Evolutionary conservation across 2,797 vertebrate genomes (phyloP).

Genomic region (Alcedo atthis): DNA sequence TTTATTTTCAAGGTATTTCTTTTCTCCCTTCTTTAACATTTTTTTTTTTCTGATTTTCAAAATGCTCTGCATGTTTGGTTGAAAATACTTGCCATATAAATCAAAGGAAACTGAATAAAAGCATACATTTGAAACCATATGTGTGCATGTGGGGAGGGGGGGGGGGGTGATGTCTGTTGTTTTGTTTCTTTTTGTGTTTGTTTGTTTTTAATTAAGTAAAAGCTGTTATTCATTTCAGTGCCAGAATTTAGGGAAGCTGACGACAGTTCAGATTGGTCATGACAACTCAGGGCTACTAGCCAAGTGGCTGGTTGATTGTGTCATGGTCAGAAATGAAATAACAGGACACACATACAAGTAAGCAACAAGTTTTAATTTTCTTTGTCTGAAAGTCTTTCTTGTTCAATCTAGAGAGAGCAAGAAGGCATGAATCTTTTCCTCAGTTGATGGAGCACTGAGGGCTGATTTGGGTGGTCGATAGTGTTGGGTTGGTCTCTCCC

Average conservation of each 20-base stretch:
- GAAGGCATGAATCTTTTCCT: not conserved
- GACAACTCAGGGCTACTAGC: conserved; percentile 96
- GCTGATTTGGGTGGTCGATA: not conserved
- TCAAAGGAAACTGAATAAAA: not conserved
- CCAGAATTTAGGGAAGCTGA: conserved; percentile 96
- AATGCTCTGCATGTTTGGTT: not conserved
- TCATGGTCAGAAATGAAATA: conserved; percentile 97
- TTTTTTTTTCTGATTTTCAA: not conserved
- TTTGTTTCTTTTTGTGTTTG: not conserved
- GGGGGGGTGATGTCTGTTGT: not conserved
- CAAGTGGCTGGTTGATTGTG: conserved; percentile 98
- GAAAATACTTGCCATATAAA: not conserved
- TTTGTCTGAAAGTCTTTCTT: not conserved
- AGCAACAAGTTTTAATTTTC: conserved; percentile 47
- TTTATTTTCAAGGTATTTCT: not conserved
- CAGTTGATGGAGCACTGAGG: not conserved
- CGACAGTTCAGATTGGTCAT: conserved; percentile 94
- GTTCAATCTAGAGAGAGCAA: not conserved
- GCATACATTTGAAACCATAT: not conserved
- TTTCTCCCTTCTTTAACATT: not conserved
- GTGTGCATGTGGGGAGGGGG: not conserved
- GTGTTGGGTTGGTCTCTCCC: not conserved
- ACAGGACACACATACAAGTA: conserved; percentile 97
- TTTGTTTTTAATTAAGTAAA: conserved; percentile 22
- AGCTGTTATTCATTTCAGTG: conserved; percentile 81